Evolutionary conservation across 2,113 vertebrate genomes (phyloP).

Genomic region (Calidris pygmaea): DNA sequence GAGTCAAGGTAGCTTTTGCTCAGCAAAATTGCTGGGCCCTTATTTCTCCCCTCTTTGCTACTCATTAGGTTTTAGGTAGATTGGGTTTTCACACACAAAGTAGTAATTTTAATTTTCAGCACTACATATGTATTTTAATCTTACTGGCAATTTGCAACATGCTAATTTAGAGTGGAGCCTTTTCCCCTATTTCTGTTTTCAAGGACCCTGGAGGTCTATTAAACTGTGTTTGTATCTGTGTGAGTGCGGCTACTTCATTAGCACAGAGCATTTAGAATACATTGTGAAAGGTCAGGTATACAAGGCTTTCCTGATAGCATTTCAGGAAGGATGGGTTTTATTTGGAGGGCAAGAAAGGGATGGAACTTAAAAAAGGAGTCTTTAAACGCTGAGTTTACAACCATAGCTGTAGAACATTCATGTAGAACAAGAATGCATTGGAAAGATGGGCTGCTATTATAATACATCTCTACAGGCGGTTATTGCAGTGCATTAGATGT

Average conservation of each 20-base stretch:
- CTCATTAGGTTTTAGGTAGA: background rate
- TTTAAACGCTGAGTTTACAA: background rate
- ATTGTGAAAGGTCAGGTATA: background rate
- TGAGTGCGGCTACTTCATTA: background rate
- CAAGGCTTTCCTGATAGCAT: background rate
- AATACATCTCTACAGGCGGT: background rate
- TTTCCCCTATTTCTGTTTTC: background rate
- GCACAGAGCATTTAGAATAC: background rate
- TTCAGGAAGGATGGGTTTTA: background rate
- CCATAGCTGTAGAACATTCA: background rate
- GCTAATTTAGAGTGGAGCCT: background rate
- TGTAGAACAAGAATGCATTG: background rate
- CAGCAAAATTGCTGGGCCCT: background rate
- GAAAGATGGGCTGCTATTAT: background rate
- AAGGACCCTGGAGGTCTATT: background rate
- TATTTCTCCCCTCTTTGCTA: background rate
- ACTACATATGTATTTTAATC: background rate
- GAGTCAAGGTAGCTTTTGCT: background rate
- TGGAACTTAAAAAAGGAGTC: background rate
- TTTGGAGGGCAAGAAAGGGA: background rate
- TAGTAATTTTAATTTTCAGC: background rate
- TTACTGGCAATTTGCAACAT: background rate
- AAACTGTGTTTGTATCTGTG: background rate
- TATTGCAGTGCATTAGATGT: background rate
- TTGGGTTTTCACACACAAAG: background rate